A percentile compares a stretch with the other conserved stretches of the same genome.
Evolutionary conservation across 2,113 vertebrate species (phyloP).

Genomic region (Grantiella picta): DNA sequence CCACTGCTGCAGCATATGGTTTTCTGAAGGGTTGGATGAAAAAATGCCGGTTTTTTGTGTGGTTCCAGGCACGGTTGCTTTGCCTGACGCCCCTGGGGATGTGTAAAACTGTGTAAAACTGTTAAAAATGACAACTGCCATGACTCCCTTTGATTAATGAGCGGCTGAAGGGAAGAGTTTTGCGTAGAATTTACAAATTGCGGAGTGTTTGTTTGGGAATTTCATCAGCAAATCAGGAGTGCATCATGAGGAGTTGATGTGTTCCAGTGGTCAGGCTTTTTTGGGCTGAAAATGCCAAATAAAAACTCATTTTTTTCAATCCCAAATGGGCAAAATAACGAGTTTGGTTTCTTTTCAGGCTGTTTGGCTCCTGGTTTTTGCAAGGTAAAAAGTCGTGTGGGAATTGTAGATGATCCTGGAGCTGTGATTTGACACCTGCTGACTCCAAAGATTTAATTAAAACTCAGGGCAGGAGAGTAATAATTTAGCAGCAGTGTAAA

Average conservation of each 20-base stretch:
- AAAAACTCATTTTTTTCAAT: background rate
- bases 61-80: background rate
- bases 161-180: background rate
- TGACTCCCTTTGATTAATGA: background rate
- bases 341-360: background rate
- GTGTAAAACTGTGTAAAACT: background rate
- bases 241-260: background rate
- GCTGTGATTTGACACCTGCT: background rate
- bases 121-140: background rate
- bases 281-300: background rate
- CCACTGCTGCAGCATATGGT: background rate
- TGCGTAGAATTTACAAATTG: background rate
- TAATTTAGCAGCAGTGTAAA: slow-evolving; percentile 7
- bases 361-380: background rate
- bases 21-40: background rate
- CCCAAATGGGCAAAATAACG: background rate
- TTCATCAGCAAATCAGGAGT: background rate
- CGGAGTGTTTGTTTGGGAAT: background rate
- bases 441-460: slow-evolving; percentile 27
- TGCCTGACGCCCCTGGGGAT: background rate
- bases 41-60: background rate
- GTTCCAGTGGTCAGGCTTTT: background rate
- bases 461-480: background rate
- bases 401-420: background rate
- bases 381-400: background rate